Evolutionary conservation across 2,888 invertebrate genomes (phyloP).

Genomic region (Papilio gigon): DNA sequence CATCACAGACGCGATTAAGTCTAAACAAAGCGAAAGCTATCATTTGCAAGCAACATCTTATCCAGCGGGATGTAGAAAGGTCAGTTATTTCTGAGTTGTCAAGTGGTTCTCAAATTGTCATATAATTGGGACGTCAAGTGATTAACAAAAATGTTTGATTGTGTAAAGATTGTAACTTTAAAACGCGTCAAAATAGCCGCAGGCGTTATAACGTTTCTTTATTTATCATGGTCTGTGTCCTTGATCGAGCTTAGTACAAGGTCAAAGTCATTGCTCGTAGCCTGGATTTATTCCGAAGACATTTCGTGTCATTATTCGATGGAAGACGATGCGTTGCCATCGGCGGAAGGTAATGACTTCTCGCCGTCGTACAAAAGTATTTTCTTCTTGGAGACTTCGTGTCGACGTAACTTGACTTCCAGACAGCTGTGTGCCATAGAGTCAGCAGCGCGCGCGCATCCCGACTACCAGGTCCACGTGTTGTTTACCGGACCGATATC

Average conservation of each 20-base stretch:
- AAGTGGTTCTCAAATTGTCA: too few species aligned
- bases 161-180: not conserved
- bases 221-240: not conserved
- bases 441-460: slow-evolving; percentile 85
- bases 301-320: slow-evolving; percentile 48
- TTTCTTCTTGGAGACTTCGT: slow-evolving; percentile 87
- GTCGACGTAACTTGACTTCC: slow-evolving; percentile 75
- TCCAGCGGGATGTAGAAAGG: too few species aligned
- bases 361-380: slow-evolving; percentile 73
- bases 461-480: slow-evolving; percentile 80
- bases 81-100: too few species aligned
- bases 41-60: too few species aligned
- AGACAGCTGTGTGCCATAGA: slow-evolving; percentile 87
- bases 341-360: slow-evolving; percentile 50
- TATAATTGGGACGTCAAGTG: not conserved
- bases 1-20: too few species aligned
- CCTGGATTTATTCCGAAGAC: slow-evolving; percentile 44
- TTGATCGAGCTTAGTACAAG: slow-evolving; percentile 26
- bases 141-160: not conserved
- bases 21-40: too few species aligned
- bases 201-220: slow-evolving; percentile 18
- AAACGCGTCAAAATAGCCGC: slow-evolving; percentile 1
- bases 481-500: slow-evolving; percentile 75
- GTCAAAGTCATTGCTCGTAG: slow-evolving; percentile 39
- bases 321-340: slow-evolving; percentile 49